A percentile compares a stretch with the other conserved stretches of the same genome.
phyloP scores from a whole-genome alignment of 2,113 vertebrate species.

The Anseranas semipalmata region DNA sequence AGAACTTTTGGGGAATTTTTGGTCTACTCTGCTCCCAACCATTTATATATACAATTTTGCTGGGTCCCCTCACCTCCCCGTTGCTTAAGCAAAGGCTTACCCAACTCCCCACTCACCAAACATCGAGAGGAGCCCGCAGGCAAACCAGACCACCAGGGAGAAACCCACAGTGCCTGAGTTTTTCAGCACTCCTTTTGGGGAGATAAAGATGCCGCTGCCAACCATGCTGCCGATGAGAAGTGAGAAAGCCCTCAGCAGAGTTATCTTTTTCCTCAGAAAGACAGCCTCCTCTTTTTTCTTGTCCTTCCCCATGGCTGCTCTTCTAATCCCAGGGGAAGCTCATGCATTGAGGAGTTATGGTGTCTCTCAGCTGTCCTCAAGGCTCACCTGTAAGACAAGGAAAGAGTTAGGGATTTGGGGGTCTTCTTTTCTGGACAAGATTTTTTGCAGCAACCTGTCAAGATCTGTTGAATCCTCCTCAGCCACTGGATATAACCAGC shows the following conservation, averaged over 20 bases:
- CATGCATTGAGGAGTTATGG: background rate
- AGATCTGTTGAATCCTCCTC: background rate
- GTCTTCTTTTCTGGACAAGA: background rate
- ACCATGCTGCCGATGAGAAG: conserved; percentile 87
- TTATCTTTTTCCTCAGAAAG: conserved; percentile 81
- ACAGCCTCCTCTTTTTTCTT: conserved; percentile 63
- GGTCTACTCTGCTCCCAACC: background rate
- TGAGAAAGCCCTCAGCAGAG: conserved; percentile 78
- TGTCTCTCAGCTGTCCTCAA: background rate
- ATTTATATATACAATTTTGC: background rate
- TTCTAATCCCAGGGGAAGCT: background rate
- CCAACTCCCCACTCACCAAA: conserved; percentile 78
- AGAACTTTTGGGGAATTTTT: background rate
- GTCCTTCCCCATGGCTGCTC: conserved; percentile 43
- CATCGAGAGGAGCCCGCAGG: conserved; percentile 84
- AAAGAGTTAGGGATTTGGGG: background rate
- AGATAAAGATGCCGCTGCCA: conserved; percentile 91
- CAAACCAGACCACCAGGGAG: conserved; percentile 85
- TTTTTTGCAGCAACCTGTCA: background rate
- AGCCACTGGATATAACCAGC: background rate
- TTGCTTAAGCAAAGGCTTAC: background rate
- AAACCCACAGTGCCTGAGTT: conserved; percentile 87
- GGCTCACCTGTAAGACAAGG: conserved; percentile 50
- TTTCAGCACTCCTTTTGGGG: conserved; percentile 86
- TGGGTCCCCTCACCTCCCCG: background rate